These are phyloP conservation scores for Nomada lathburiana DNA, from an alignment of 2,888 invertebrate genomes.

Conservation along the genomic window DNA sequence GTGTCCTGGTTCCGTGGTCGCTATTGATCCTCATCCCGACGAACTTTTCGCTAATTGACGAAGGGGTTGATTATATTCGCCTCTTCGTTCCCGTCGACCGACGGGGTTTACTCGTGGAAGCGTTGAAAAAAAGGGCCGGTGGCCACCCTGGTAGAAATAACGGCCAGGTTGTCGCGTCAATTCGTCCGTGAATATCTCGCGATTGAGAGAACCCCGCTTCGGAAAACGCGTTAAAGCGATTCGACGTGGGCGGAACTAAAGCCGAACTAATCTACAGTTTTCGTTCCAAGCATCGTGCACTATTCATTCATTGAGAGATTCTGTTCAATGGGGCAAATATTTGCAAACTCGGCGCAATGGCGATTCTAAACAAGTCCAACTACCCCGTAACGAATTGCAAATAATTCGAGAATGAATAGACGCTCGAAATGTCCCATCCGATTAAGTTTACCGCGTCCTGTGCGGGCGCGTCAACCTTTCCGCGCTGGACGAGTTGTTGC, in stretches of 20 bases:
- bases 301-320: too few species aligned
- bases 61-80: constrained; percentile 9
- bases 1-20: neutral
- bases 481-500: too few species aligned
- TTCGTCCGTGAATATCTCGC: constrained; percentile 15
- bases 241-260: neutral
- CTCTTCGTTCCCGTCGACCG: neutral
- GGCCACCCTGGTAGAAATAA: neutral
- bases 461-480: too few species aligned
- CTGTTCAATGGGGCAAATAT: too few species aligned
- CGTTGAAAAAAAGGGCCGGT: too few species aligned
- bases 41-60: constrained; percentile 17
- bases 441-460: too few species aligned
- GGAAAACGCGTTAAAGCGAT: constrained; percentile 10
- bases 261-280: neutral
- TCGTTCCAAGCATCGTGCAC: too few species aligned
- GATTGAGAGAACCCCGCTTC: neutral
- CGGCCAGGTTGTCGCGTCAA: constrained; percentile 3
- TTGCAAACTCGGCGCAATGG: neutral
- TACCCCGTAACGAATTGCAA: too few species aligned
- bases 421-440: too few species aligned
- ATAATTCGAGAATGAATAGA: too few species aligned
- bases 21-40: constrained; percentile 3
- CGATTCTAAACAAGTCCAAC: neutral
- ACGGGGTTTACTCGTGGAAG: neutral